Percentiles rank a stretch among this genome's conserved stretches.
These are phyloP conservation scores for Protophormia terraenovae DNA, from an alignment of 2,888 invertebrate species.

Conservation along the genomic window DNA sequence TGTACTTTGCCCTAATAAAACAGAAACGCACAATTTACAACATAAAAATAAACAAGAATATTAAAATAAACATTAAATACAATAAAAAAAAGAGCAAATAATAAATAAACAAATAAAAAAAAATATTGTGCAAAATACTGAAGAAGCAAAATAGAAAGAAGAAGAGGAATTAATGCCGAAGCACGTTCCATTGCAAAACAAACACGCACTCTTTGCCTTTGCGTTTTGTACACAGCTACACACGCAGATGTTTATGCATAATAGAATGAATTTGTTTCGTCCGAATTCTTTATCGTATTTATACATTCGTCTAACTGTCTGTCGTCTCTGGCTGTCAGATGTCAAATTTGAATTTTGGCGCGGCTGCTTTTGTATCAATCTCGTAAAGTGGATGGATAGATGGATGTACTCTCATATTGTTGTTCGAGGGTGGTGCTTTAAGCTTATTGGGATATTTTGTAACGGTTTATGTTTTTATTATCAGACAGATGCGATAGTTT, in stretches of 20 bases:
- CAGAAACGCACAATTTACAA: neutral
- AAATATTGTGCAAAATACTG: neutral
- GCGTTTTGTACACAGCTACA: neutral
- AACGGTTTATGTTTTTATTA: no score
- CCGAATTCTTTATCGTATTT: no score
- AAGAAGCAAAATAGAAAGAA: neutral
- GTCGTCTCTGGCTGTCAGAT: neutral
- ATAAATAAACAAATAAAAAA: neutral
- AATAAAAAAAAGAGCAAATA: neutral
- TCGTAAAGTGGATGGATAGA: no score
- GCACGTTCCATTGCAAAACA: conserved; percentile 7
- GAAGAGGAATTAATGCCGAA: neutral
- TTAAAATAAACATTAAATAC: conserved; percentile 16
- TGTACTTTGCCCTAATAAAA: conserved; percentile 35
- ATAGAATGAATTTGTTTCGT: neutral
- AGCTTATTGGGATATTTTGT: no score
- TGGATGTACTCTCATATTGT: no score
- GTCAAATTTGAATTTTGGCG: neutral
- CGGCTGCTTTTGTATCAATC: neutral
- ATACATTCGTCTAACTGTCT: neutral
- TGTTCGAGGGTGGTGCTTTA: no score
- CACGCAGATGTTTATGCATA: neutral
- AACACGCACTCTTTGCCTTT: neutral
- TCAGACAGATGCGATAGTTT: no score
- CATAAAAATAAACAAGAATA: conserved; percentile 5